phyloP scores from a whole-genome alignment of 2,888 invertebrate genomes.

The Pardosa pseudoannulata region DNA sequence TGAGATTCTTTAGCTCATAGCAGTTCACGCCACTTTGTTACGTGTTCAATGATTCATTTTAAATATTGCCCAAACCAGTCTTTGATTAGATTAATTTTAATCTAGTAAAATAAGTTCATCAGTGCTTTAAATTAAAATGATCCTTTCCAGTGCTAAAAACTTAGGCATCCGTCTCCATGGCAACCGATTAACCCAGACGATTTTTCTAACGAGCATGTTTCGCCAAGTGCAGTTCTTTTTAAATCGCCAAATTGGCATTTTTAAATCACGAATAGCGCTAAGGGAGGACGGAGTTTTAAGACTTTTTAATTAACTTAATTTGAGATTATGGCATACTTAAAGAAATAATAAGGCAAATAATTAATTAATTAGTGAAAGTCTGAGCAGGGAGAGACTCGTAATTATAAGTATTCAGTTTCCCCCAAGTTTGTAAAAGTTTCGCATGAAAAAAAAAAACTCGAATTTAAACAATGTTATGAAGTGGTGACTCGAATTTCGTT shows the following conservation, averaged over 20 bases:
- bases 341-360: slow-evolving; percentile 19
- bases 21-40: not conserved
- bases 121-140: not conserved
- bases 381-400: not conserved
- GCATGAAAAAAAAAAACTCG: not conserved
- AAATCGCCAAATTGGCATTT: slow-evolving; percentile 10
- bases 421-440: not conserved
- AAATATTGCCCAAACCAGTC: not conserved
- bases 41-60: not conserved
- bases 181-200: not conserved
- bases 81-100: not conserved
- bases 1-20: too few species aligned
- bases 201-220: slow-evolving; percentile 3
- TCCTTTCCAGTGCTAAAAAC: not conserved
- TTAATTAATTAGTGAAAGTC: slow-evolving; percentile 12
- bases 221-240: slow-evolving; percentile 3
- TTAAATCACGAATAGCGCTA: not conserved
- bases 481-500: not conserved
- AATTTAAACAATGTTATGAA: not conserved
- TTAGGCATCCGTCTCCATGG: not conserved
- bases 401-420: not conserved
- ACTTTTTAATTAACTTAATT: slow-evolving; percentile 17
- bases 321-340: slow-evolving; percentile 19
- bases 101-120: slow-evolving; percentile 5
- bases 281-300: not conserved